Conservation (phyloP, 2,113 vertebrate genomes). For the Podarcis muralis region DNA sequence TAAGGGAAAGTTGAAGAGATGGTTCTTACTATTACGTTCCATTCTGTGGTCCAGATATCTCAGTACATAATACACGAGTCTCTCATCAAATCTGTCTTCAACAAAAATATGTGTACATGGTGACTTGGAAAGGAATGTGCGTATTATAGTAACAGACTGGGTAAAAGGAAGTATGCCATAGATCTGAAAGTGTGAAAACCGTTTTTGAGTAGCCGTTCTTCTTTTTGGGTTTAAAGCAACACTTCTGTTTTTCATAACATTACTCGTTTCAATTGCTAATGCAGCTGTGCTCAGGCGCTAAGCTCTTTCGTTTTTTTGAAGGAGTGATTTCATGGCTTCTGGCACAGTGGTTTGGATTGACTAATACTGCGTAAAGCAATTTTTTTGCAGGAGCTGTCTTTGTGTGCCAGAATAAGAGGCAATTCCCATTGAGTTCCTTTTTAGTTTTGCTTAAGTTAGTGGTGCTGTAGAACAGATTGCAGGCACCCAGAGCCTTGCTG, state of each 20-base stretch:
- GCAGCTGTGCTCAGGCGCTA: slow-evolving; percentile 34
- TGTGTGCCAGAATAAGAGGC: background rate
- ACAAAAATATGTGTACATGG: background rate
- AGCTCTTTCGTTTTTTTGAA: slow-evolving; percentile 42
- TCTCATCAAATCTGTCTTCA: background rate
- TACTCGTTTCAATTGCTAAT: slow-evolving; percentile 22
- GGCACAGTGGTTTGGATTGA: slow-evolving; percentile 32
- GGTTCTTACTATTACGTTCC: background rate
- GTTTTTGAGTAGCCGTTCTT: slow-evolving; percentile 7
- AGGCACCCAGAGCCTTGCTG: background rate
- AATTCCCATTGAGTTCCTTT: slow-evolving; percentile 24
- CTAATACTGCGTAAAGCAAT: slow-evolving; percentile 41
- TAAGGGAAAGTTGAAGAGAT: background rate
- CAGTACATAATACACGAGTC: background rate
- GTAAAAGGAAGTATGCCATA: background rate
- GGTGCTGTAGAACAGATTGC: background rate
- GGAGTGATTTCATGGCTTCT: slow-evolving; percentile 45
- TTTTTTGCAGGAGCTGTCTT: slow-evolving; percentile 30
- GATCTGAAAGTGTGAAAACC: slow-evolving; percentile 8
- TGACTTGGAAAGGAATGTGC: background rate
- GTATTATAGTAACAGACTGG: background rate
- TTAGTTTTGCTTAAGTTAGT: slow-evolving; percentile 38
- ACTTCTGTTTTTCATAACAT: slow-evolving; percentile 37
- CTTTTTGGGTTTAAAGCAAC: slow-evolving; percentile 43
- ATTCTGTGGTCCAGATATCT: background rate